Conservation (phyloP, 2,797 vertebrate genomes). For the Artibeus lituratus region DNA sequence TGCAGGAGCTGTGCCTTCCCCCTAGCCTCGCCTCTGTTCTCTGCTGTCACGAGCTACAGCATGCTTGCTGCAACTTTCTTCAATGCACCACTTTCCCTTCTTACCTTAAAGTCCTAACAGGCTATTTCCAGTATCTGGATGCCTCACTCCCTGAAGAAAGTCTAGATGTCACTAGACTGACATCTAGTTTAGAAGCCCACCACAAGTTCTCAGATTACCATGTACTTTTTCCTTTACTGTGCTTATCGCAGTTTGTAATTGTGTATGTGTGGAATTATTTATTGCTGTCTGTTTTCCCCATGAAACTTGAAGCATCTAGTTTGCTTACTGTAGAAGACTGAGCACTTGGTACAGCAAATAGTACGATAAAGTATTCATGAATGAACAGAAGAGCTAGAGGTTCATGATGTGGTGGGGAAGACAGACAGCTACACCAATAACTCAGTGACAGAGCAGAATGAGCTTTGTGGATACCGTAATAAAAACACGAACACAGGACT, state of each 20-base stretch:
- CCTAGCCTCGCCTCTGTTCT: neutral
- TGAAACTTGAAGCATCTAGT: neutral
- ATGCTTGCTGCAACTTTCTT: neutral
- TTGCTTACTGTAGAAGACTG: neutral
- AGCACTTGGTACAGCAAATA: neutral
- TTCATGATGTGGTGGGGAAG: neutral
- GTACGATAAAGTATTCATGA: neutral
- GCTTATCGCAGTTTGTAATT: neutral
- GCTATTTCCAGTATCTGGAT: neutral
- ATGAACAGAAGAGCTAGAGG: neutral
- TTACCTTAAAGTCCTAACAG: neutral
- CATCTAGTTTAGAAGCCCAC: neutral
- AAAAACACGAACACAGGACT: neutral
- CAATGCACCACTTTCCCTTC: neutral
- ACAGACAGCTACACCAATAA: neutral
- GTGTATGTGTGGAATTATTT: neutral
- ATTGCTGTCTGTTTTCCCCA: neutral
- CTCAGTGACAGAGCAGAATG: neutral
- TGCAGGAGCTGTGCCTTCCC: neutral
- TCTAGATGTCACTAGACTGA: too few relatives aligned
- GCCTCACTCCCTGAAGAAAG: neutral
- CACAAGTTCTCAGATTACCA: neutral
- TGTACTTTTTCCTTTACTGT: neutral
- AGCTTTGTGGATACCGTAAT: neutral
- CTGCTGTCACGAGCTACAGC: neutral